Evolutionary conservation across 2,113 vertebrate species (phyloP), one percentile per base, ranked within the genome.

Genomic region (Helogale parvula): DNA sequence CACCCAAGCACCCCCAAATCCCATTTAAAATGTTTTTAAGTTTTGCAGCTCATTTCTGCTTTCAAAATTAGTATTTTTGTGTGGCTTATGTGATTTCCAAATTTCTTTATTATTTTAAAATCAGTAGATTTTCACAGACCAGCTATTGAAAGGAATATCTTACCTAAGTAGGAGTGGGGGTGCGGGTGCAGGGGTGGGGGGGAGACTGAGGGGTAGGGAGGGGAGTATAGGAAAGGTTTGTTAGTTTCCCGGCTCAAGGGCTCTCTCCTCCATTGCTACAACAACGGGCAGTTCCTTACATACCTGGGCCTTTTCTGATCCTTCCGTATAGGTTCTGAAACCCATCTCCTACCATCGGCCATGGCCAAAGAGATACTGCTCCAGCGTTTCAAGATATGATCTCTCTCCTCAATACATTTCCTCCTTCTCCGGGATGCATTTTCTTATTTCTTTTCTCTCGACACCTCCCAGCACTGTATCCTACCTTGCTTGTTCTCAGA

Each of bases 181-280:
- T 19, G 16, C 5, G 54, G 5, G 54, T 16, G 57, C 0, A 7
- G 57, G 19, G 19, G 57, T 7, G 23, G 57, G 57, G 57, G 21
- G 21, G 57, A 60, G 57, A 23, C 5, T 60, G 57, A 7, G 57
- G 54, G 57, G 2, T 9, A 23, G 7, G 57, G 2, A 60, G 21
- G 33, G 21, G 76, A 57, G 57, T 65, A 41, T 38, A 63, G 72
- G 35, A 52, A 52, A 66, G 29, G 16, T 38, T 41, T 50, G 52
- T 71, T 33, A 33, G n/a, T 65, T 80, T 72, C 50, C 81, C 69
- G 52, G 83, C 66, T 88, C 89, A 87, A 77, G 74, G 41, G 76
- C 85, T 74, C 85, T 85, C 93, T 88, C 93, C 38, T 71, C 93
- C 33, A 33, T 65, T 89, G 85, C 66, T 72, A 38, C 50, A 60